Conservation (phyloP, 1,140 invertebrate genomes). For the Drosophila biarmipes region DNA sequence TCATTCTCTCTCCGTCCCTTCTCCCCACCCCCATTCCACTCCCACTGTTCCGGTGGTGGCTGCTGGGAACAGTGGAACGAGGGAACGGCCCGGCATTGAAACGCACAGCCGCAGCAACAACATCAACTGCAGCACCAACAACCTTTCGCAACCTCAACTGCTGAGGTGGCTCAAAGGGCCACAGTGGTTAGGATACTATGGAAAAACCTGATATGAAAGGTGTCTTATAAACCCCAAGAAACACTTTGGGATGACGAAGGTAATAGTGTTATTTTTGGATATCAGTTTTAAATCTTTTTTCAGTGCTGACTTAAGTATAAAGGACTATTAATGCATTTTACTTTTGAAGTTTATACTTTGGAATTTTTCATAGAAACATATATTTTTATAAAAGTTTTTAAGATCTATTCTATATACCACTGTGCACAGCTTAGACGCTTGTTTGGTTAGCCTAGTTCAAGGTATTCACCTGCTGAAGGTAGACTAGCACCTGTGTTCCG, state of each 20-base stretch:
- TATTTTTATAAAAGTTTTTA: no score
- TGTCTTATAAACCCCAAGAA: neutral
- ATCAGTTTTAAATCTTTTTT: no score
- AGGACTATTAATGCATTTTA: no score
- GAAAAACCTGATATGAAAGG: neutral
- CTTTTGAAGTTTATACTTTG: no score
- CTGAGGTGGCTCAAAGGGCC: constrained; percentile 33
- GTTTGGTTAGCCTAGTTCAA: constrained; percentile 23
- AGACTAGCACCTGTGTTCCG: neutral
- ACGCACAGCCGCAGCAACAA: constrained; percentile 34
- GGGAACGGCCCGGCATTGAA: constrained; percentile 57
- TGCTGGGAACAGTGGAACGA: constrained; percentile 38
- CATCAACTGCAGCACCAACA: constrained; percentile 20
- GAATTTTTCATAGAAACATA: no score
- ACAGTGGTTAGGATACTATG: constrained; percentile 4
- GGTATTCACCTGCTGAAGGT: constrained; percentile 17
- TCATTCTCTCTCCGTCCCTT: constrained; percentile 6
- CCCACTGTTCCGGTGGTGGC: constrained; percentile 42
- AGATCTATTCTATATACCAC: neutral
- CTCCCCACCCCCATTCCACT: constrained; percentile 8
- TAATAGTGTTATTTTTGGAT: no score
- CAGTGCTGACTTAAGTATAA: no score
- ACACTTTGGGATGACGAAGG: no score
- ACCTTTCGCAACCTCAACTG: constrained; percentile 48
- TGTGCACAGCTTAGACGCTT: neutral